A percentile compares a stretch with the other conserved stretches of the same genome.
phyloP scores from a whole-genome alignment of 2,797 vertebrate genomes.

The Acanthurus lineatus region DNA sequence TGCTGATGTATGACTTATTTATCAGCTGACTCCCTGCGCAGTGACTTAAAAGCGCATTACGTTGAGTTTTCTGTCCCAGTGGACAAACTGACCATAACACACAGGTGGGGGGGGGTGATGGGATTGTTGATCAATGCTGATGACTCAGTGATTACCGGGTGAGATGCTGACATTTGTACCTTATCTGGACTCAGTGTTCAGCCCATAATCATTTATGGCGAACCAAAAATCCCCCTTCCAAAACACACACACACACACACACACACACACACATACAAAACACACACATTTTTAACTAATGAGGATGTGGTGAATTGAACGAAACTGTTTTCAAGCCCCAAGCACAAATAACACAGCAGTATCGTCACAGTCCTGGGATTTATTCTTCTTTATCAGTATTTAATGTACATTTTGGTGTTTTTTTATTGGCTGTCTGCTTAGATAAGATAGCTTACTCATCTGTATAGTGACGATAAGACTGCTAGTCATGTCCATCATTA shows the following conservation, averaged over 20 bases:
- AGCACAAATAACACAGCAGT: background rate
- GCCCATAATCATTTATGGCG: background rate
- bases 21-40: background rate
- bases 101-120: background rate
- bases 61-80: background rate
- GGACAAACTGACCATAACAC: background rate
- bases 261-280: too few relatives aligned
- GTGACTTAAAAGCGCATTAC: constrained; percentile 8
- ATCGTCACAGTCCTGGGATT: background rate
- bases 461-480: constrained; percentile 17
- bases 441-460: background rate
- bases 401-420: background rate
- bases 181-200: constrained; percentile 10
- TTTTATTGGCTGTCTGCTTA: background rate
- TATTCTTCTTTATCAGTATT: background rate
- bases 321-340: background rate
- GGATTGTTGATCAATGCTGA: constrained; percentile 16
- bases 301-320: background rate
- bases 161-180: constrained; percentile 19
- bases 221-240: background rate
- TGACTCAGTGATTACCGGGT: constrained; percentile 44
- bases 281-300: background rate
- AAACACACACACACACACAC: too few relatives aligned
- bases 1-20: constrained; percentile 23
- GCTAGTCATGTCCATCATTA: background rate